Percentiles rank a stretch among this genome's conserved stretches.
These are phyloP conservation scores for Callopanchax toddi DNA, from an alignment of 2,113 vertebrate genomes.

Conservation along the genomic window DNA sequence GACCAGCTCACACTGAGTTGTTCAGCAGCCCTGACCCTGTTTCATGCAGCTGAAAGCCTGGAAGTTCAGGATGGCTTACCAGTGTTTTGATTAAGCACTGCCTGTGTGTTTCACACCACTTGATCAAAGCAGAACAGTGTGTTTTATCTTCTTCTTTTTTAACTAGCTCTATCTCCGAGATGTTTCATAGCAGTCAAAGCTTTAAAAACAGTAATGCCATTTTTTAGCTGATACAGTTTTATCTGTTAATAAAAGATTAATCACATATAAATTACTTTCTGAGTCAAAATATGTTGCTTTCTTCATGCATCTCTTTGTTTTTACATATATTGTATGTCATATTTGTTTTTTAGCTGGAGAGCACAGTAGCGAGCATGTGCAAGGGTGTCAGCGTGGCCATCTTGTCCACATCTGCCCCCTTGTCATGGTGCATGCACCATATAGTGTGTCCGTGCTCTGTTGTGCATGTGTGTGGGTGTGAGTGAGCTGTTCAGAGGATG, in stretches of 20 bases:
- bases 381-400: conserved; percentile 6
- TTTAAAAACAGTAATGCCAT: conserved; percentile 20
- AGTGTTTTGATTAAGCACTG: conserved; percentile 71
- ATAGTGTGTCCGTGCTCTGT: conserved; percentile 20
- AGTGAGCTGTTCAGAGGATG: conserved; percentile 43
- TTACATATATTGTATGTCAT: not conserved
- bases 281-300: not conserved
- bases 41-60: conserved; percentile 64
- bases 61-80: conserved; percentile 67
- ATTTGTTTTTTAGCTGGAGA: conserved; percentile 13
- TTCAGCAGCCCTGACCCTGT: conserved; percentile 58
- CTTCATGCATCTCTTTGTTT: conserved; percentile 4
- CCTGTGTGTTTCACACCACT: conserved; percentile 56
- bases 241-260: conserved; percentile 20
- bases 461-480: conserved; percentile 11
- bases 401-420: conserved; percentile 5
- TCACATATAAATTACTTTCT: conserved; percentile 14
- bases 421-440: conserved; percentile 16
- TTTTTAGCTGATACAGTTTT: conserved; percentile 23
- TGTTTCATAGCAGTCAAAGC: conserved; percentile 50
- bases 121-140: conserved; percentile 58
- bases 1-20: conserved; percentile 58
- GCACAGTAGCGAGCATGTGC: not conserved
- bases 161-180: conserved; percentile 24
- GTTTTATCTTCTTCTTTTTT: conserved; percentile 26